Evolutionary conservation across 2,888 invertebrate species (phyloP), one percentile per base, ranked within the genome.

Genomic region (Drosophila melanosoma): DNA sequence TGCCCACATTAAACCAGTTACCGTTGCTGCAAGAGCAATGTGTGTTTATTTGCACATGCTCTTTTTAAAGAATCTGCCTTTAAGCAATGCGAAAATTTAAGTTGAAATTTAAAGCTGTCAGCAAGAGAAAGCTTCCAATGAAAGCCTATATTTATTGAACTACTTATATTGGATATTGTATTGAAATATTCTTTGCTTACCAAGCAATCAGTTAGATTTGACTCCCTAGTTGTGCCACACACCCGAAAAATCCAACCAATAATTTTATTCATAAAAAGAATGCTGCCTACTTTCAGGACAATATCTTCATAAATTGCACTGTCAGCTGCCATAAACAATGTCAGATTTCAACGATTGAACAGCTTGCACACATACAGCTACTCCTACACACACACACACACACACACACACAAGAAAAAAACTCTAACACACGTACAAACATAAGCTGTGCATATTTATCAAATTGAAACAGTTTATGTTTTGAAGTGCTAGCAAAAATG

Each of bases 241-340:
- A 29, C 35, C 26, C 26, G 2, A 49, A 58, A 11, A 54, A 52
- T 57, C 40, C 36, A 60, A 48, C 45, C n/a, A 68, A 59, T 60
- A 58, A 70, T 72, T 69, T 67, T 48, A 72, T 76, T 73, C 67
- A 65, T 63, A 40, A 53, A 15, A 23, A 29, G 29, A 29, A 29
- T 8, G 20, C 54, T 56, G 54, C 61, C 33, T 52, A 17, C 54
- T 69, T 75, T 68, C 51, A 64, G 72, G 57, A 53, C 53, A 48
- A 57, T 69, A 65, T 49, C 45, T 23, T 51, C 73, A 80, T 76
- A 74, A 80, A 76, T 73, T 69, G 62, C 58, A 57, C 54, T 82
- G 85, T 61, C 86, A 87, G 73, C 83, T 85, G 88, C 74, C 86
- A 87, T 69, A 87, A 87, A 75, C 83, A 87, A 80, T 80, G 45